Evolutionary conservation across 2,888 invertebrate species (phyloP), one percentile per base, ranked within the genome.

Genomic region (Cheilosia vernalis): DNA sequence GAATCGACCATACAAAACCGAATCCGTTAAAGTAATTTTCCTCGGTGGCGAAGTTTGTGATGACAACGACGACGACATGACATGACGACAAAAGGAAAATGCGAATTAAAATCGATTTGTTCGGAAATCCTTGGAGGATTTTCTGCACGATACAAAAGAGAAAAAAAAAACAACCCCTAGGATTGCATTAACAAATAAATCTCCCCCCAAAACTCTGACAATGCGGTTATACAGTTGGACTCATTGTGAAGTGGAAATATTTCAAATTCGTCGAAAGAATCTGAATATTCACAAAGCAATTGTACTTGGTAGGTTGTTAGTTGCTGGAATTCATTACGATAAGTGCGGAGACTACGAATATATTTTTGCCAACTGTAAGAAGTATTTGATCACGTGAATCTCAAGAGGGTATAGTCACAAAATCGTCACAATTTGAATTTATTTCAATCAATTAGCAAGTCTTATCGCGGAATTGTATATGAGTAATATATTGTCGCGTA

Each of bases 81-180:
- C 17, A 55, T 33, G 44, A 49, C 47, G 19, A 61, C 42, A 40
- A 66, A 42, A 72, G 27, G 53, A 53, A 76, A 60, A 66, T 58
- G 21, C 33, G 67, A 76, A 67, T 76, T 51, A 51, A 67, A 60
- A 76, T 67, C 53, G 51, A 76, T 67, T 76, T 66, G 19, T 49
- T 37, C 24, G 30, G 40, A 49, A 66, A 17, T 66, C 37, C 37
- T 53, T 1, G 27, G 7, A 47, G 30, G 30, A 60, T 70, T 70
- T 51, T 40, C 19, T 27, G 15, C 24, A 51, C 24, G 24, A 13
- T 24, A 13, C 24, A 47, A 44, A 44, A 17, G 2, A 4, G 6
- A 17, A 17, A 24, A 15, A 19, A 21, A 47, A 19, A 19, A 9
- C 19, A 10, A 10, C 21, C 1, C 3, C 19, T 2, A 10, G 15